These are phyloP conservation scores for Heteromurus nitidus DNA, from an alignment of 2,888 invertebrate species.

Conservation along the genomic window DNA sequence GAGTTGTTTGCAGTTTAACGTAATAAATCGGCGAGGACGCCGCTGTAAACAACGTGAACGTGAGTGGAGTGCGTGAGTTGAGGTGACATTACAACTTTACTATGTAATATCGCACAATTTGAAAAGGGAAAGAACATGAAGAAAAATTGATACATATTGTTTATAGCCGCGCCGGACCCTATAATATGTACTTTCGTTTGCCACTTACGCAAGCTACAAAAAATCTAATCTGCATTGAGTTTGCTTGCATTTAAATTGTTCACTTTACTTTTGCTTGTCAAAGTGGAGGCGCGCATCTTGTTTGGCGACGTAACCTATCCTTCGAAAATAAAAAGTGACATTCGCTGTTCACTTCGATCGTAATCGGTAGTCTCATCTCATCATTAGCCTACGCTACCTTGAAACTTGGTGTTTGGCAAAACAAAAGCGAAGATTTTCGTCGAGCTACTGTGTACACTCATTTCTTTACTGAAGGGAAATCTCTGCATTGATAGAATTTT, in stretches of 20 bases:
- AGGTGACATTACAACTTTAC: slow-evolving; percentile 15
- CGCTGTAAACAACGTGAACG: not conserved
- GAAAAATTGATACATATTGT: not conserved
- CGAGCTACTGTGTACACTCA: not conserved
- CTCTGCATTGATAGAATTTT: too few species aligned
- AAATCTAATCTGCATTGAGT: slow-evolving; percentile 16
- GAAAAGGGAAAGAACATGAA: not conserved
- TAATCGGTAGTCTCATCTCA: not conserved
- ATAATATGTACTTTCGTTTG: slow-evolving; percentile 23
- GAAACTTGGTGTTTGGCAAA: slow-evolving; percentile 13
- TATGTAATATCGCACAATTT: slow-evolving; percentile 7
- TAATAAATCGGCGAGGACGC: slow-evolving; percentile 5
- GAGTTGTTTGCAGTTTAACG: slow-evolving; percentile 3
- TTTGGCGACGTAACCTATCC: slow-evolving; percentile 19
- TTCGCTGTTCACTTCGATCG: slow-evolving; percentile 21
- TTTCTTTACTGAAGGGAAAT: slow-evolving; percentile 45
- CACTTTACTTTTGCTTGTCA: too few species aligned
- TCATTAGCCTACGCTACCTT: too few species aligned
- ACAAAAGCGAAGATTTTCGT: not conserved
- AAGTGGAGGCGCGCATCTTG: too few species aligned
- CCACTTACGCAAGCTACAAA: slow-evolving; percentile 3
- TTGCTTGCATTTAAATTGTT: too few species aligned
- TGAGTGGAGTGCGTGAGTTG: not conserved
- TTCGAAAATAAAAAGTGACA: slow-evolving; percentile 43
- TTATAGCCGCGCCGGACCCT: too few species aligned